A percentile compares a stretch with the other conserved stretches of the same genome.
Evolutionary conservation across 1,140 invertebrate species (phyloP).

Genomic region (Listronotus bonariensis): DNA sequence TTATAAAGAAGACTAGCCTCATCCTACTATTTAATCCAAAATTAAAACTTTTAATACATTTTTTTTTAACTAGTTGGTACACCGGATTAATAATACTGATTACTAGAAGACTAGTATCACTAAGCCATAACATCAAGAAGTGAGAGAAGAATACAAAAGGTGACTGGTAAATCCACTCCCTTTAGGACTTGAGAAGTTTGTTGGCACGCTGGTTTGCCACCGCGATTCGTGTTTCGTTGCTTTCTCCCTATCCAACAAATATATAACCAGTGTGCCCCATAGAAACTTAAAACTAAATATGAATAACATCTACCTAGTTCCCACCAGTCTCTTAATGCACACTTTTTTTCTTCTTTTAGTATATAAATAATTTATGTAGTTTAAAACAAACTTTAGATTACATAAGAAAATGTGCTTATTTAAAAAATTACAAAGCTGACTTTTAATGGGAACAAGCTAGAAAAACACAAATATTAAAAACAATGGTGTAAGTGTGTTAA

Average conservation of each 20-base stretch:
- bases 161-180: slow-evolving; percentile 43
- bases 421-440: too few relatives aligned
- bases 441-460: slow-evolving; percentile 38
- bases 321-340: background rate
- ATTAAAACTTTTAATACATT: background rate
- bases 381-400: too few relatives aligned
- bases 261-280: slow-evolving; percentile 47
- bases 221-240: slow-evolving; percentile 80
- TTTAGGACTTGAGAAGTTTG: slow-evolving; percentile 75
- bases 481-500: slow-evolving; percentile 49
- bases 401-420: too few relatives aligned
- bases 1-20: slow-evolving; percentile 18
- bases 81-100: slow-evolving; percentile 31
- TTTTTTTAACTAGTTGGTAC: slow-evolving; percentile 24
- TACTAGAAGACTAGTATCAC: slow-evolving; percentile 28
- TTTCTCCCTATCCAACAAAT: slow-evolving; percentile 68
- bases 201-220: slow-evolving; percentile 80
- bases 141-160: slow-evolving; percentile 52
- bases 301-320: slow-evolving; percentile 25
- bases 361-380: too few relatives aligned
- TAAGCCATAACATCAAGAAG: slow-evolving; percentile 52
- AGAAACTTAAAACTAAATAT: slow-evolving; percentile 26
- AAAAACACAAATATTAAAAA: slow-evolving; percentile 7
- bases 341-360: background rate
- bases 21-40: slow-evolving; percentile 28